These are phyloP conservation scores for Brachyhypopomus gauderio DNA, from an alignment of 2,113 vertebrate genomes.

Conservation along the genomic window DNA sequence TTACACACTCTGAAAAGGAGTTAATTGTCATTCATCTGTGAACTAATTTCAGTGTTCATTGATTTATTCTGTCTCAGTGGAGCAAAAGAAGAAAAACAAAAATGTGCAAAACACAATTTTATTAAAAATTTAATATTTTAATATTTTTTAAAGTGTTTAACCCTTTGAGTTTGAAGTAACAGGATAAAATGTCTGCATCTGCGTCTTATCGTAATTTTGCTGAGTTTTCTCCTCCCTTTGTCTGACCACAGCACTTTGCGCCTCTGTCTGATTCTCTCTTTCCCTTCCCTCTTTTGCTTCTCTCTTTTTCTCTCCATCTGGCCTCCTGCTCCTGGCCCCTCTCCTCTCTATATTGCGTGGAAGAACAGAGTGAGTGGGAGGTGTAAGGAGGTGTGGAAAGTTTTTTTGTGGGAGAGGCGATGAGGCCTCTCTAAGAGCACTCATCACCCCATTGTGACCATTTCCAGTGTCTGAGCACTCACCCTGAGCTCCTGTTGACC, in stretches of 20 bases:
- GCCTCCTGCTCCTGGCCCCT: not conserved
- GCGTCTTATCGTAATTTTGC: not conserved
- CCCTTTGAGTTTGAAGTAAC: not conserved
- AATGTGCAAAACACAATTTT: too few species aligned
- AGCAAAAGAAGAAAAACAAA: too few species aligned
- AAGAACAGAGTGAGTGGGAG: constrained; percentile 23
- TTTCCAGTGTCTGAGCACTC: constrained; percentile 78
- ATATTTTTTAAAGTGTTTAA: too few species aligned
- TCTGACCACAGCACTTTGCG: not conserved
- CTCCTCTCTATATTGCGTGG: constrained; percentile 28
- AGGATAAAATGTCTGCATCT: not conserved
- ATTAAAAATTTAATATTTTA: too few species aligned
- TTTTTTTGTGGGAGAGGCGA: constrained; percentile 46
- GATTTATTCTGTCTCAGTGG: not conserved
- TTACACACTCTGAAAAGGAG: not conserved
- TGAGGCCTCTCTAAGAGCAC: constrained; percentile 61
- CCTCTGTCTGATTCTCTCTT: not conserved
- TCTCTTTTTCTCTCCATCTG: not conserved
- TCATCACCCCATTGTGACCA: constrained; percentile 82
- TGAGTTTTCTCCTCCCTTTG: not conserved
- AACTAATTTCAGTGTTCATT: constrained; percentile 54
- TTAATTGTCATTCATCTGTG: not conserved
- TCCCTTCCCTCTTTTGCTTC: not conserved
- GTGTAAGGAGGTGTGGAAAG: constrained; percentile 47
- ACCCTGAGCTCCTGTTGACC: constrained; percentile 82